Base-by-base conservation (phyloP, 2,797 vertebrate species). In the Gouania willdenowi region DNA sequence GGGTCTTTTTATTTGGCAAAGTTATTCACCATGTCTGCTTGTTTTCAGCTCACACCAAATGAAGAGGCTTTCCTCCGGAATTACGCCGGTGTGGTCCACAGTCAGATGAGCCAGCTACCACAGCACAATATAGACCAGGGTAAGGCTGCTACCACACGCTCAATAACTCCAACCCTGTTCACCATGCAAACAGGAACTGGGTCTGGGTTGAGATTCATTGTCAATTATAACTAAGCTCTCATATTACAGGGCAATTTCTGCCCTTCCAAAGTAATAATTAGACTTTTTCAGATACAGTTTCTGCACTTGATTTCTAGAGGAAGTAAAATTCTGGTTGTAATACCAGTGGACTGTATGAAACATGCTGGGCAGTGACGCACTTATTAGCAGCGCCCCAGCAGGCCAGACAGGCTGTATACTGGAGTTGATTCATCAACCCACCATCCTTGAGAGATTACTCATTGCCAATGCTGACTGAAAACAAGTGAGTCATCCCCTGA, bases 61-160 rank as follows among this genome's bases (percentile, higher is more conserved):
- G 96, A 98, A 86, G 96, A 98, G 72, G 95, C 95, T 36, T 98
- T 98, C 84, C 90, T 98, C 69, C 92, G 94, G 52, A 95, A 90
- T 2, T 98, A 98, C 0, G 93, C 94, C 0, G 96, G 95, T 26
- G 94, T 98, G 74, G 96, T 94, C 72, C 94, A 89, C 85, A 98
- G 91, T 87, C 96, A 98, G 85, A 95, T 98, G 80, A 98, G 95
- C 86, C 95, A 98, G 72, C 90, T 98, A 51, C 96, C 96, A 15
- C 95, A 95, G 86, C 96, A 98, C 87, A 92, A 94, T 49, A 97
- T 98, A 40, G 95, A 98, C 78, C 96, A 98, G 89, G 96, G 96
- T 98, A 86, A 87, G 81, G 6, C 43, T 24, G 9, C 9, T 19
- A 40, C 0, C 26, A 13, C 51, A 12, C 28, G 8, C 40, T 3